Percentiles rank a stretch among this genome's conserved stretches.
phyloP scores from a whole-genome alignment of 2,113 vertebrate genomes.

The Notiomystis cincta region DNA sequence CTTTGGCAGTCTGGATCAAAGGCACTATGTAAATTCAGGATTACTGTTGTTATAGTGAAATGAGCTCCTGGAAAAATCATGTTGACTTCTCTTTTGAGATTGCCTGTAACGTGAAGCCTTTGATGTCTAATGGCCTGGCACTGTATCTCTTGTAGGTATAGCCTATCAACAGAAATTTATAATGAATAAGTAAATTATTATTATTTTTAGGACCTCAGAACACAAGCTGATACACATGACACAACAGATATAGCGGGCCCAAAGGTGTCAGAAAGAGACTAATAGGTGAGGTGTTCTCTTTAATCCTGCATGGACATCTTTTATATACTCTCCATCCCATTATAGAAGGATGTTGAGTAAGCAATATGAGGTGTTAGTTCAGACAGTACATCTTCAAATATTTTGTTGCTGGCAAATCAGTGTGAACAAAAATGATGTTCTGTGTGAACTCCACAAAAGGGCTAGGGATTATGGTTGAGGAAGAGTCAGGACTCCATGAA shows the following conservation, averaged over 20 bases:
- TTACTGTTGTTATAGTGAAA: background rate
- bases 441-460: background rate
- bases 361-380: background rate
- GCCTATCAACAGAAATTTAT: background rate
- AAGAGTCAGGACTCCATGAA: background rate
- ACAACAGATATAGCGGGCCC: background rate
- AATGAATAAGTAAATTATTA: background rate
- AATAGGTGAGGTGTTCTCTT: background rate
- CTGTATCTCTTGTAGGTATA: background rate
- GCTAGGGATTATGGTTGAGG: background rate
- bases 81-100: background rate
- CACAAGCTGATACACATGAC: background rate
- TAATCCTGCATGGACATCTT: background rate
- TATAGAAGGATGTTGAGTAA: background rate
- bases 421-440: background rate
- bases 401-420: background rate
- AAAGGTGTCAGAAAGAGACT: background rate
- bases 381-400: background rate
- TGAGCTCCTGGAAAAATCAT: constrained; percentile 11
- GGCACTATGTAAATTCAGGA: background rate
- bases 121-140: background rate
- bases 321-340: background rate
- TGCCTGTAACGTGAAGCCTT: background rate
- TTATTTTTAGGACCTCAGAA: background rate
- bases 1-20: constrained; percentile 13